phyloP scores from a whole-genome alignment of 2,113 vertebrate genomes.

The Galemys pyrenaicus region DNA sequence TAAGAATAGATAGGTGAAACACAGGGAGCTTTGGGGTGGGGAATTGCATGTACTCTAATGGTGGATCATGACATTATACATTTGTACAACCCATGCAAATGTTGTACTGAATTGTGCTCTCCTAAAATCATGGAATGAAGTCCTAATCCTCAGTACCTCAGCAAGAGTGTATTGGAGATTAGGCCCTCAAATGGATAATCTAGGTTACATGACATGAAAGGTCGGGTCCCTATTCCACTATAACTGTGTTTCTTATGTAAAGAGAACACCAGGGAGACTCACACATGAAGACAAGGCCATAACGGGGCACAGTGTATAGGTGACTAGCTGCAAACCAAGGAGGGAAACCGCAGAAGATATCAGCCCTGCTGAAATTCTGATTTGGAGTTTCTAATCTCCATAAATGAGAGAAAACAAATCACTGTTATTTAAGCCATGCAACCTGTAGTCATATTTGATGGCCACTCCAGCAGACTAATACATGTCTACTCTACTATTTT shows the following conservation, averaged over 20 bases:
- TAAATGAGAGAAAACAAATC: background rate
- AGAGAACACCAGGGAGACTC: background rate
- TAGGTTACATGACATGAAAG: background rate
- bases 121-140: background rate
- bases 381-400: background rate
- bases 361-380: background rate
- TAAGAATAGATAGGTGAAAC: background rate
- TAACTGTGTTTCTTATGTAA: background rate
- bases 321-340: background rate
- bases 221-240: background rate
- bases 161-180: background rate
- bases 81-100: background rate
- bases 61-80: background rate
- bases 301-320: background rate
- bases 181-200: background rate
- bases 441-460: background rate
- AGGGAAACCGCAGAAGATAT: background rate
- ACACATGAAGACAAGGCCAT: background rate
- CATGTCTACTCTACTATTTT: background rate
- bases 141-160: background rate
- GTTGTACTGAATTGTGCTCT: background rate
- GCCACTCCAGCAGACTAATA: background rate
- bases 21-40: background rate
- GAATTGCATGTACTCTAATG: background rate
- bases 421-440: background rate